Conservation (phyloP, 2,888 invertebrate species). For the Hymenopus coronatus region DNA sequence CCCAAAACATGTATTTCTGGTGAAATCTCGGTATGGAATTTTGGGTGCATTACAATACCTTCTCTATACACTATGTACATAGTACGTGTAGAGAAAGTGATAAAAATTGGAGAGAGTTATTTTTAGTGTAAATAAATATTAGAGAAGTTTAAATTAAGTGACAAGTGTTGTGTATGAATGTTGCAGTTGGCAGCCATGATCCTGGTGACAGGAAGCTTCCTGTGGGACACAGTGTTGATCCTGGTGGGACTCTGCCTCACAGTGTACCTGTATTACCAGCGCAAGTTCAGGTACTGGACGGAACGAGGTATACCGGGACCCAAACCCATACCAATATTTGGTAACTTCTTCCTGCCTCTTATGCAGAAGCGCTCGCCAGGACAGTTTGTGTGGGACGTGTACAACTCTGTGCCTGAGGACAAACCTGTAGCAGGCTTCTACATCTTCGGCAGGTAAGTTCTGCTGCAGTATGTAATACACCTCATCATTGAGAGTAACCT, state of each 20-base stretch:
- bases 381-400: slow-evolving; percentile 19
- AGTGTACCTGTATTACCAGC: slow-evolving; percentile 20
- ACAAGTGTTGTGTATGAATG: no score
- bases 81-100: no score
- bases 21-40: no score
- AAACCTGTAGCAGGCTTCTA: slow-evolving; percentile 24
- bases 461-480: no score
- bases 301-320: slow-evolving; percentile 22
- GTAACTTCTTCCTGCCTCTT: slow-evolving; percentile 20
- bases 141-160: no score
- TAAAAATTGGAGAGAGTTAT: no score
- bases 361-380: slow-evolving; percentile 16
- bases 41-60: no score
- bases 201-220: background rate
- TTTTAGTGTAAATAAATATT: no score
- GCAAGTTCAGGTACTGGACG: slow-evolving; percentile 29
- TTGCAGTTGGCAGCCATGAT: background rate
- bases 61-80: no score
- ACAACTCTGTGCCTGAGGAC: slow-evolving; percentile 15
- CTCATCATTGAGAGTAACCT: no score
- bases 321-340: slow-evolving; percentile 27
- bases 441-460: slow-evolving; percentile 12
- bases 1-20: no score
- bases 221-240: background rate
- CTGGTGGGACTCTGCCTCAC: background rate